These are phyloP conservation scores for Acrocephalus arundinaceus DNA, from an alignment of 2,113 vertebrate genomes.

Conservation along the genomic window DNA sequence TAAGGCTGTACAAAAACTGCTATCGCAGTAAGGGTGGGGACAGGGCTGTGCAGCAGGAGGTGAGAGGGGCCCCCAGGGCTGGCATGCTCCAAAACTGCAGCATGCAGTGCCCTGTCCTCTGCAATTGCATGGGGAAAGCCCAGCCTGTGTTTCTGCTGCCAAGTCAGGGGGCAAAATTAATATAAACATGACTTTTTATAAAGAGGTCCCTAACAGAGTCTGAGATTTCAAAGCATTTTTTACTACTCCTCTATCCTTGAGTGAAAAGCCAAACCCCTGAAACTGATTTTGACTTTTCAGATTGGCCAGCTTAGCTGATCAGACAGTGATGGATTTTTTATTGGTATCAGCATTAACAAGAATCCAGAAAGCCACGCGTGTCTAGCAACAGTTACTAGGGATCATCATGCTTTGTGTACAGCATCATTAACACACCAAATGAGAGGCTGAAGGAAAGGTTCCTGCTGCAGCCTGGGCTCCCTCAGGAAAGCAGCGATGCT, in stretches of 20 bases:
- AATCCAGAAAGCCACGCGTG: neutral
- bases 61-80: neutral
- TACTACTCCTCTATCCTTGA: neutral
- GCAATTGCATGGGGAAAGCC: fast-evolving
- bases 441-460: neutral
- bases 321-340: neutral
- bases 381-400: conserved; percentile 1
- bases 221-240: neutral
- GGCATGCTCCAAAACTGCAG: fast-evolving
- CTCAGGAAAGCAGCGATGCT: neutral
- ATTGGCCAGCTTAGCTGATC: neutral
- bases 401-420: neutral
- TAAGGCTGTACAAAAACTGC: neutral
- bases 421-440: neutral
- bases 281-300: neutral
- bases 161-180: neutral
- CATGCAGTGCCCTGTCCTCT: neutral
- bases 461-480: neutral
- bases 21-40: fast-evolving
- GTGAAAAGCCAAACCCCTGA: neutral
- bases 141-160: neutral
- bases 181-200: neutral
- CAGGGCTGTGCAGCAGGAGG: neutral
- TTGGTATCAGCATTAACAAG: neutral
- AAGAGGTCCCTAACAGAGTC: neutral